Conservation (phyloP, 2,797 vertebrate species). For the Gallinago nigripennis region DNA sequence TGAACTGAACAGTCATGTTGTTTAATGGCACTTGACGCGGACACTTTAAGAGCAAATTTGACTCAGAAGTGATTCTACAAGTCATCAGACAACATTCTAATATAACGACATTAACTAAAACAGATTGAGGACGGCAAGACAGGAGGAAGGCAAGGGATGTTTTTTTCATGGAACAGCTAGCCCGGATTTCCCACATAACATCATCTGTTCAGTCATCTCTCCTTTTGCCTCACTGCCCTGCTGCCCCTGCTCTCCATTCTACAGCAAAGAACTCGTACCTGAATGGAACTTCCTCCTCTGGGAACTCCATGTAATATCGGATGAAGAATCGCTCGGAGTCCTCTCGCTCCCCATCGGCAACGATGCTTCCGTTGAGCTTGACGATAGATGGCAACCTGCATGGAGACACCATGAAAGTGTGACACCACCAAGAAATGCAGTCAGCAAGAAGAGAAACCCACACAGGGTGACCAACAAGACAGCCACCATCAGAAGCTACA, state of each 20-base stretch:
- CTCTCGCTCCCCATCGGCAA: constrained; percentile 89
- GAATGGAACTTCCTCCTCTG: constrained; percentile 86
- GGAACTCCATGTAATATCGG: constrained; percentile 87
- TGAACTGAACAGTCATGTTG: not conserved
- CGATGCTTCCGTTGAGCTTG: constrained; percentile 90
- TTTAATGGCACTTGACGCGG: not conserved
- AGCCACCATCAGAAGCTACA: not conserved
- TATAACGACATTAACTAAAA: fast-evolving
- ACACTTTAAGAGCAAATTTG: not conserved
- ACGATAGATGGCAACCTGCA: constrained; percentile 89
- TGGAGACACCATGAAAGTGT: not conserved
- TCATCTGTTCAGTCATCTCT: not conserved
- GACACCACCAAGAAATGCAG: not conserved
- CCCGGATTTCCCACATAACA: not conserved
- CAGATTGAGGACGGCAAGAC: not conserved
- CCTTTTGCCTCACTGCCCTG: not conserved
- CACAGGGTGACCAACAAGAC: not conserved
- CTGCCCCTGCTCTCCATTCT: not conserved
- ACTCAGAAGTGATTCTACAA: not conserved
- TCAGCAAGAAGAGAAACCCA: not conserved
- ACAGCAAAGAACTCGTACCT: constrained; percentile 77
- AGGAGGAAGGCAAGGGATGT: not conserved
- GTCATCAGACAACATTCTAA: not conserved
- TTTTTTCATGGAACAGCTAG: not conserved
- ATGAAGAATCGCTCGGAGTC: constrained; percentile 98